Conservation (phyloP, 30 jellyfish, hydroid and myxozoan genomes). For the Chironex yamaguchii region DNA sequence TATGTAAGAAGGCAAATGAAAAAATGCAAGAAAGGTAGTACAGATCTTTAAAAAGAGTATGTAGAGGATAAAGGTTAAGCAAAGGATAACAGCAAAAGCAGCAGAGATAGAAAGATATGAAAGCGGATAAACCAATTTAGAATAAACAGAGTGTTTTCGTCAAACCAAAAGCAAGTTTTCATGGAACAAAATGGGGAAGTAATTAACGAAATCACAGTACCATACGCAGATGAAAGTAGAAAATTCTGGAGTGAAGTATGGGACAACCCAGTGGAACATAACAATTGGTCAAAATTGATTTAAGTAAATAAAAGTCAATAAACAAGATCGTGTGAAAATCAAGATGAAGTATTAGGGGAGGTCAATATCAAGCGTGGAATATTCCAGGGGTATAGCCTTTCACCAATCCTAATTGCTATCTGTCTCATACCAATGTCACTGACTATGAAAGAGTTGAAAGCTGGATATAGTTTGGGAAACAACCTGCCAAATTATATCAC, state of each 20-base stretch:
- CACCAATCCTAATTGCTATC: too few species aligned
- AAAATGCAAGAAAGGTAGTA: slow-evolving; percentile 17
- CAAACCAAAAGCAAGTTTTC: neutral
- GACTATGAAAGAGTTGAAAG: too few species aligned
- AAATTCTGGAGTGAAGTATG: slow-evolving; percentile 17
- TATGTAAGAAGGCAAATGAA: slow-evolving; percentile 2
- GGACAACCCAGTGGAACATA: slow-evolving; percentile 7
- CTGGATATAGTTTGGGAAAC: too few species aligned
- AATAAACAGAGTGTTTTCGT: slow-evolving; percentile 49
- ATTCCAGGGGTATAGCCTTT: too few species aligned
- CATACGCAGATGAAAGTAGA: slow-evolving; percentile 30
- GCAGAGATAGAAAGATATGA: slow-evolving; percentile 42
- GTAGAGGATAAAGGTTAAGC: slow-evolving; percentile 25
- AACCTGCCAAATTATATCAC: too few species aligned
- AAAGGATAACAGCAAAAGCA: slow-evolving; percentile 7
- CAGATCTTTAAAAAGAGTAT: slow-evolving; percentile 19
- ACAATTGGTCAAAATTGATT: slow-evolving; percentile 19
- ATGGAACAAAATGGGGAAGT: slow-evolving; percentile 27
- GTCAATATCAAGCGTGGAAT: too few species aligned
- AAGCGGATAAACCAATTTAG: slow-evolving; percentile 22
- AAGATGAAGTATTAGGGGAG: too few species aligned
- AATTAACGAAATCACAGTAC: neutral
- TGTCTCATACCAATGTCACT: too few species aligned
- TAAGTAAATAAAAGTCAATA: neutral
- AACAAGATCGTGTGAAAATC: too few species aligned